phyloP scores from a whole-genome alignment of 2,113 vertebrate genomes.

The Trinectes maculatus region DNA sequence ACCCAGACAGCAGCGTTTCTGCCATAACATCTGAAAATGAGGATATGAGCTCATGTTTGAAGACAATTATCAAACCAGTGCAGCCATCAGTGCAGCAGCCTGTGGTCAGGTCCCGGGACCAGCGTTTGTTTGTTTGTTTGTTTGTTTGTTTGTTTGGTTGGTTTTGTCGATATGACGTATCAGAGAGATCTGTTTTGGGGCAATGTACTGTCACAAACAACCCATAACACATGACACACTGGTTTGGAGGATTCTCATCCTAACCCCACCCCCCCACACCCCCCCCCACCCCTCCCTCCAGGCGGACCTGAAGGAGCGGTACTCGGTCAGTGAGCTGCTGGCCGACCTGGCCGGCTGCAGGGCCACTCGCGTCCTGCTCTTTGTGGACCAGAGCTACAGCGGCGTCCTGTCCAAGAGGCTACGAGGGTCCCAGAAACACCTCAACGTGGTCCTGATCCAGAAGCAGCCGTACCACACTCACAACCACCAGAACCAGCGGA shows the following conservation, averaged over 20 bases:
- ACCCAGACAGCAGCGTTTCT: not conserved
- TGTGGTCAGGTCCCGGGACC: not conserved
- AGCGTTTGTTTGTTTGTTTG: too few relatives aligned
- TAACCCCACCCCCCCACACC: not conserved
- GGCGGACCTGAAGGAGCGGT: constrained; percentile 78
- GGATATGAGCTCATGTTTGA: constrained; percentile 9
- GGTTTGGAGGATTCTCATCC: not conserved
- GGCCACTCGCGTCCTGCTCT: constrained; percentile 81
- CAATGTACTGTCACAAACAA: too few relatives aligned
- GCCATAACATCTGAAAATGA: not conserved
- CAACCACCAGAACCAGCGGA: constrained; percentile 44
- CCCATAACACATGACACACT: too few relatives aligned
- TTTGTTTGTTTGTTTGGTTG: too few relatives aligned
- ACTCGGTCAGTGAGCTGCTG: constrained; percentile 68
- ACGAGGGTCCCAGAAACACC: constrained; percentile 79
- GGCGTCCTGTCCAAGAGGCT: constrained; percentile 81
- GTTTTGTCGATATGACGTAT: too few relatives aligned
- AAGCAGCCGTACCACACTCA: constrained; percentile 49
- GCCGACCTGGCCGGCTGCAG: constrained; percentile 78
- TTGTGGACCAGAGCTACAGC: constrained; percentile 85
- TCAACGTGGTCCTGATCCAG: constrained; percentile 81
- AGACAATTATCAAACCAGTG: not conserved
- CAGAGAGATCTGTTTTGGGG: too few relatives aligned
- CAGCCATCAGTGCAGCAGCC: not conserved
- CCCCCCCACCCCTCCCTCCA: not conserved